These are phyloP conservation scores for Gobio occitaniae DNA, from an alignment of 2,797 vertebrate species.

Conservation along the genomic window DNA sequence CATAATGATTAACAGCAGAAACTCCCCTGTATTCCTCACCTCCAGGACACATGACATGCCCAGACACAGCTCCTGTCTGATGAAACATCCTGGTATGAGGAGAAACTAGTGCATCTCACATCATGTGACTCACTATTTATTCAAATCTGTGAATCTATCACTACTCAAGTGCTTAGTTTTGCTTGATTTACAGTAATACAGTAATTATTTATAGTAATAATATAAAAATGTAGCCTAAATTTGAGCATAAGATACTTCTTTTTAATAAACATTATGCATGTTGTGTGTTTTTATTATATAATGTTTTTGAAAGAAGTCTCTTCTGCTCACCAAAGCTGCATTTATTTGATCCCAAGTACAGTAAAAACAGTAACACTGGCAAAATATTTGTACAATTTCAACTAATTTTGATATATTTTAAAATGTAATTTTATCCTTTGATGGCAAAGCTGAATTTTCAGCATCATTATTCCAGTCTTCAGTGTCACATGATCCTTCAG, in stretches of 20 bases:
- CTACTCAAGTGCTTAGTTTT: background rate
- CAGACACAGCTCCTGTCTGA: conserved; percentile 41
- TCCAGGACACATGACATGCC: conserved; percentile 31
- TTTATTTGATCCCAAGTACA: background rate
- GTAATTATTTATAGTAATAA: background rate
- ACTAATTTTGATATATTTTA: background rate
- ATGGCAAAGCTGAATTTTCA: background rate
- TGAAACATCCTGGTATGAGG: conserved; percentile 40
- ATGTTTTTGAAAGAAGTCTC: background rate
- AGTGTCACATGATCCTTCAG: background rate
- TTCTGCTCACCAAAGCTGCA: background rate
- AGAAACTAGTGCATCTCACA: conserved; percentile 47
- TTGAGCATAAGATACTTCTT: background rate
- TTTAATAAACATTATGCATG: background rate
- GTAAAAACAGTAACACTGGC: background rate
- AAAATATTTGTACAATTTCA: background rate
- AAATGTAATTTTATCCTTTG: background rate
- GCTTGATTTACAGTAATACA: background rate
- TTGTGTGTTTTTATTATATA: background rate
- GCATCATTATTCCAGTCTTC: background rate
- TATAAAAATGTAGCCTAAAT: background rate
- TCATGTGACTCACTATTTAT: conserved; percentile 5
- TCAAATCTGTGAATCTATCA: background rate
- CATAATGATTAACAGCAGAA: conserved; percentile 21
- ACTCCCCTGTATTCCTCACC: conserved; percentile 35